Evolutionary conservation across 2,113 vertebrate species (phyloP).

Genomic region (Chionodraco myersi): DNA sequence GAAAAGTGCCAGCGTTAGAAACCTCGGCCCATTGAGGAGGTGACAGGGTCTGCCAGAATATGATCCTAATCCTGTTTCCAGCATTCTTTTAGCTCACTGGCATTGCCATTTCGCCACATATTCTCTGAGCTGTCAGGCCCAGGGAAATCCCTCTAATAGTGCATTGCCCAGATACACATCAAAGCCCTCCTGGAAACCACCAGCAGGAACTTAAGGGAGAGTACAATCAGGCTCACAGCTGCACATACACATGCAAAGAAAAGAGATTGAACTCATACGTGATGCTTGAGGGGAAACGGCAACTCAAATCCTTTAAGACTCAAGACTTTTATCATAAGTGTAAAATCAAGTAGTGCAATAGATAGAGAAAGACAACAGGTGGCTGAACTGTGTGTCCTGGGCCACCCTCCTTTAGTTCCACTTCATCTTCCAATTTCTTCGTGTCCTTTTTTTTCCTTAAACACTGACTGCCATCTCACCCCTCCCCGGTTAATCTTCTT

Average conservation of each 20-base stretch:
- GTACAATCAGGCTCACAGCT: constrained; percentile 60
- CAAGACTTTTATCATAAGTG: background rate
- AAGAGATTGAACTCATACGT: background rate
- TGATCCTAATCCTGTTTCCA: constrained; percentile 96
- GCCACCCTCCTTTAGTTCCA: constrained; percentile 80
- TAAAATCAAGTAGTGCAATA: too few species aligned
- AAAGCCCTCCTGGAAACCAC: constrained; percentile 89
- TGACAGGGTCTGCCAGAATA: constrained; percentile 94
- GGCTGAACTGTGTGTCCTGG: constrained; percentile 75
- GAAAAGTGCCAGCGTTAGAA: constrained; percentile 88
- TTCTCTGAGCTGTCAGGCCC: constrained; percentile 88
- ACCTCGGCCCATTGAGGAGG: constrained; percentile 87
- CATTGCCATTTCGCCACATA: constrained; percentile 86
- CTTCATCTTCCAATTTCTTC: constrained; percentile 81
- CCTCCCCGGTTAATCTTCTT: constrained; percentile 84
- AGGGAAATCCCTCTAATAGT: constrained; percentile 90
- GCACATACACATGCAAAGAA: constrained; percentile 35
- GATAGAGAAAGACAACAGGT: constrained; percentile 77
- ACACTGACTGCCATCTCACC: constrained; percentile 79
- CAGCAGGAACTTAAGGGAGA: constrained; percentile 75
- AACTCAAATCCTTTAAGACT: background rate
- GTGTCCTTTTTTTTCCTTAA: constrained; percentile 75
- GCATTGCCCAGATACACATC: constrained; percentile 90
- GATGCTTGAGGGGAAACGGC: background rate
- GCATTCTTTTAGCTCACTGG: constrained; percentile 88